These are phyloP conservation scores for Ispidina lecontei DNA, from an alignment of 2,797 vertebrate genomes.

Conservation along the genomic window DNA sequence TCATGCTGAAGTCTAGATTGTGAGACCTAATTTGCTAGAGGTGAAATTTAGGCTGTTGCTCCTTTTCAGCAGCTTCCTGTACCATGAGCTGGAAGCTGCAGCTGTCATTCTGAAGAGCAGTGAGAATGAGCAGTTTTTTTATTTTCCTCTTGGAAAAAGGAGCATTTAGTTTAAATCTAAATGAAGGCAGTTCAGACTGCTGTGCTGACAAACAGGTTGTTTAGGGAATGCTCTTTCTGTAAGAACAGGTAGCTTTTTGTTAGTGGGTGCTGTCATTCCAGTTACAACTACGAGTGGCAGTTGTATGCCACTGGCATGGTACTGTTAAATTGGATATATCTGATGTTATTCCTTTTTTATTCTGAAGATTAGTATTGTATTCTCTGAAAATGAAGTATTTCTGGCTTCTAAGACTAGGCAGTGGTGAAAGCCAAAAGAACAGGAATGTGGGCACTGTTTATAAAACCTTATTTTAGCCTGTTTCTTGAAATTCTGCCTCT, in stretches of 20 bases:
- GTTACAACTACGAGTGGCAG: background rate
- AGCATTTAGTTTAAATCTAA: background rate
- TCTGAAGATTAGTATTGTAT: background rate
- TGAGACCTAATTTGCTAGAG: background rate
- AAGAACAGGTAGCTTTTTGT: accelerated
- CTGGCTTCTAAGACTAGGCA: background rate
- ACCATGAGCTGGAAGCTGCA: background rate
- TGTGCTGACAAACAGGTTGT: background rate
- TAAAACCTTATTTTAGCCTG: background rate
- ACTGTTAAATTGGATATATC: background rate
- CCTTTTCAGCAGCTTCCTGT: background rate
- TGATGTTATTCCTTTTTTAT: background rate
- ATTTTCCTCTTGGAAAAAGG: background rate
- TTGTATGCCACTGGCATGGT: background rate
- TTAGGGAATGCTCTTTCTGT: background rate
- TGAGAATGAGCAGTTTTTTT: background rate
- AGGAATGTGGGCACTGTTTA: background rate
- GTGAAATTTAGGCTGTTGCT: background rate
- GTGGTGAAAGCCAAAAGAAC: background rate
- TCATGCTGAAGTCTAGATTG: background rate
- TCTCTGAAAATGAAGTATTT: background rate
- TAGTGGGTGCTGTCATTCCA: background rate
- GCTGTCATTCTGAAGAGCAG: background rate
- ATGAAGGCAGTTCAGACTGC: background rate
- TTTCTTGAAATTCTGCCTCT: background rate